phyloP scores from a whole-genome alignment of 2,113 vertebrate species.

The Catharus bicknelli region DNA sequence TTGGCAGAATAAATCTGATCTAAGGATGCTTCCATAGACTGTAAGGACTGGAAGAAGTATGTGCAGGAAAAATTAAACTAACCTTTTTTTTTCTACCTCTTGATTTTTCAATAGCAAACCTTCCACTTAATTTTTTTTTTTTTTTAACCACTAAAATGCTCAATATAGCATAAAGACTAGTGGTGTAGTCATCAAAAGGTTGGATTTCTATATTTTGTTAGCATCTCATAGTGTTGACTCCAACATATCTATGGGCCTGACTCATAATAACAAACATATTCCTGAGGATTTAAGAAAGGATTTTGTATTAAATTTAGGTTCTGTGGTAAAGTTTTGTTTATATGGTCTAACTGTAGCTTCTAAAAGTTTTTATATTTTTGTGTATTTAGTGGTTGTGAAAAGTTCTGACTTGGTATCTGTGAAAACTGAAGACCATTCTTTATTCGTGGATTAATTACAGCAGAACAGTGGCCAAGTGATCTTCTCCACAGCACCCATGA shows the following conservation, averaged over 20 bases:
- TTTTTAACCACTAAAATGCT: background rate
- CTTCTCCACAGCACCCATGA: slow-evolving; percentile 4
- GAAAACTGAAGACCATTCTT: slow-evolving; percentile 43
- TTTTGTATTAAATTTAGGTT: background rate
- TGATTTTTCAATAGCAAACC: background rate
- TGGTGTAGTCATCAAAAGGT: background rate
- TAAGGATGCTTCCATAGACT: background rate
- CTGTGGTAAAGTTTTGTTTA: background rate
- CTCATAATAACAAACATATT: background rate
- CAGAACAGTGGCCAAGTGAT: slow-evolving; percentile 12
- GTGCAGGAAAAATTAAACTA: background rate
- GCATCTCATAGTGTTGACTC: background rate
- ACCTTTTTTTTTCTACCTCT: background rate
- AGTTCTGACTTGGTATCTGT: background rate
- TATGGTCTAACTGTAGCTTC: background rate
- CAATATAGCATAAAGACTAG: background rate
- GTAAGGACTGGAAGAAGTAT: background rate
- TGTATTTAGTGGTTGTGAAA: slow-evolving; percentile 17
- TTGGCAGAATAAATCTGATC: background rate
- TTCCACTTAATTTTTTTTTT: background rate
- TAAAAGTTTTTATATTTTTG: background rate
- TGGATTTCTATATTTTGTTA: background rate
- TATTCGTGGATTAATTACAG: slow-evolving; percentile 51
- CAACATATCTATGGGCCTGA: background rate
- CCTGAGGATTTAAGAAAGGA: background rate